Base-by-base conservation (phyloP, 2,797 vertebrate species). In the Hydrolagus colliei region DNA sequence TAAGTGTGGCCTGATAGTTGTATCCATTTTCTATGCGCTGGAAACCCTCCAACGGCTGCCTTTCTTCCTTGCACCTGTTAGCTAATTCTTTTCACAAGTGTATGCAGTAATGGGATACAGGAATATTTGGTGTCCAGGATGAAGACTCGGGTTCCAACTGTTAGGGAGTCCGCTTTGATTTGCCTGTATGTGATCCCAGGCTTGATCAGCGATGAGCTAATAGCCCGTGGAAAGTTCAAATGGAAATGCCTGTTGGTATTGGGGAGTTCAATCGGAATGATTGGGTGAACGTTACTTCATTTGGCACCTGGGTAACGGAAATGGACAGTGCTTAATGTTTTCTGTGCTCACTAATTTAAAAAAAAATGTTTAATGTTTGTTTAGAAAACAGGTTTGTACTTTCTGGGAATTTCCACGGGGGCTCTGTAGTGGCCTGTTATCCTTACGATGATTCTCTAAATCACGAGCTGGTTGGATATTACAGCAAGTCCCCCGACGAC, bases 361-460 rank as follows among this genome's bases (percentile, higher is more conserved):
- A 18, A 10, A 16, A 82, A 65, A 67, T 82, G 16, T 68, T 7
- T 59, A 18, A 59, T 76, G 41, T 84, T 52, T 16, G 9, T 71
- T 16, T 52, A 84, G 79, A 52, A 71, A 84, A 13, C 87, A 98
- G 97, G 89, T 99, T 99, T 87, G 96, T 99, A 86, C 94, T 99
- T 79, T 99, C 98, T 18, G 98, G 95, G 88, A 98, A 98, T 90
- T 92, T 99, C 52, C 98, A 99, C 0, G 98, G 98, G 0, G 98
- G 98, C 86, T 95, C 96, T 0, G 96, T 99, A 88, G 97, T 99
- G 84, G 98, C 98, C 89, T 99, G 98, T 91, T 99, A 98, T 89
- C 98, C 98, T 13, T 99, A 95, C 10, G 98, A 99, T 78, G 97
- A 99, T 92, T 97, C 97, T 2, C 89, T 90, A 67, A 77, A 71